phyloP scores from a whole-genome alignment of 2,888 invertebrate species.

The Nematopogon swammerdamellus region DNA sequence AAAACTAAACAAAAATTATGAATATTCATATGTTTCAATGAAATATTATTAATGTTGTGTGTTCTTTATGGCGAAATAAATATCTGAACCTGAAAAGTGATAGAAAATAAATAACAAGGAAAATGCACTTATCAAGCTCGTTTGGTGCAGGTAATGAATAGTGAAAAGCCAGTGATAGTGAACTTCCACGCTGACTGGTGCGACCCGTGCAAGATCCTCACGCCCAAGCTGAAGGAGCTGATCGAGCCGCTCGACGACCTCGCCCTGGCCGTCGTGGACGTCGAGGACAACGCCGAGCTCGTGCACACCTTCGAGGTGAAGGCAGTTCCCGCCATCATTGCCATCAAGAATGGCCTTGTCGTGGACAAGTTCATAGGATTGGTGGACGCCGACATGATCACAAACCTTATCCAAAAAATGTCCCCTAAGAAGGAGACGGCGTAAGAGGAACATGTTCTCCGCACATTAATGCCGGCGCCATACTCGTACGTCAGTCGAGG shows the following conservation, averaged over 20 bases:
- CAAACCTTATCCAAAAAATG: conserved; percentile 69
- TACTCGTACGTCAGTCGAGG: no score
- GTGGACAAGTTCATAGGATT: conserved; percentile 86
- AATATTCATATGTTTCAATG: no score
- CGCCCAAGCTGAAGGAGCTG: conserved; percentile 76
- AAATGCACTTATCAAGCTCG: no score
- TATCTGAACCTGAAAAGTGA: no score
- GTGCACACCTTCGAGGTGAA: conserved; percentile 77
- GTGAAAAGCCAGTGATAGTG: conserved; percentile 80
- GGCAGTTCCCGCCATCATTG: conserved; percentile 79
- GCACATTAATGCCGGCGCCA: no score
- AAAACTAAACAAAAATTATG: no score
- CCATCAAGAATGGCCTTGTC: conserved; percentile 77
- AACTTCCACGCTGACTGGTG: conserved; percentile 93
- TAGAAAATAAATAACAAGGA: no score
- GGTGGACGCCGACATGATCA: conserved; percentile 79
- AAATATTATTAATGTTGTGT: no score
- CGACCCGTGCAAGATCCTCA: conserved; percentile 83
- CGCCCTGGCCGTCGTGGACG: conserved; percentile 78
- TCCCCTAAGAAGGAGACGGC: conserved; percentile 36
- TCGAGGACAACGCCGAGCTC: conserved; percentile 76
- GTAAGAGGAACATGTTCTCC: no score
- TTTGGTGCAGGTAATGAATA: conserved; percentile 69
- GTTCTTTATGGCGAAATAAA: no score
- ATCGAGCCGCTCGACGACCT: conserved; percentile 69